A percentile compares a stretch with the other conserved stretches of the same genome.
Conservation (phyloP, 2,113 vertebrate species). For the Dicentrarchus labrax region DNA sequence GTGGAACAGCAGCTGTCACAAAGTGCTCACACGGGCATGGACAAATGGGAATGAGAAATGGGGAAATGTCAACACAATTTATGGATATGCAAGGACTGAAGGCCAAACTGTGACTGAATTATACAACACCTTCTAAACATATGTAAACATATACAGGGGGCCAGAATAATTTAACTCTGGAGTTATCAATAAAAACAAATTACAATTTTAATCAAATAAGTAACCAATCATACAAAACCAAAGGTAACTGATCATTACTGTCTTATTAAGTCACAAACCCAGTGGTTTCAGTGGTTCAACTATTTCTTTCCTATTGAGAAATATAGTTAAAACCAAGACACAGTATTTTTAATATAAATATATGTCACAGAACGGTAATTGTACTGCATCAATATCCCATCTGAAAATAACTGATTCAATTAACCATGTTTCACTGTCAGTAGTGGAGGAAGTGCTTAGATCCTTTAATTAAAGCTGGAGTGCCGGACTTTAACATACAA, state of each 20-base stretch:
- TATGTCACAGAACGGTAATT: not conserved
- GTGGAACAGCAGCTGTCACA: conserved; percentile 64
- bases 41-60: conserved; percentile 56
- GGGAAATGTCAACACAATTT: conserved; percentile 60
- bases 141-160: not conserved
- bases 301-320: not conserved
- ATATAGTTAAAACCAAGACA: not conserved
- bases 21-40: conserved; percentile 36
- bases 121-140: conserved; percentile 16
- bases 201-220: not conserved
- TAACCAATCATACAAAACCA: not conserved
- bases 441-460: not conserved
- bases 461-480: not conserved
- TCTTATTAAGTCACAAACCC: not conserved
- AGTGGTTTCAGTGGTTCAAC: not conserved
- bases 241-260: not conserved
- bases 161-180: not conserved
- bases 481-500: too few species aligned
- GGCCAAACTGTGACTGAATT: conserved; percentile 41
- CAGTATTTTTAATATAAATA: not conserved
- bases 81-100: conserved; percentile 43
- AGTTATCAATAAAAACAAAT: not conserved
- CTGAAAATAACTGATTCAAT: not conserved
- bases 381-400: not conserved
- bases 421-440: too few species aligned